phyloP scores from a whole-genome alignment of 2,113 vertebrate species.

The Synchiropus splendidus region DNA sequence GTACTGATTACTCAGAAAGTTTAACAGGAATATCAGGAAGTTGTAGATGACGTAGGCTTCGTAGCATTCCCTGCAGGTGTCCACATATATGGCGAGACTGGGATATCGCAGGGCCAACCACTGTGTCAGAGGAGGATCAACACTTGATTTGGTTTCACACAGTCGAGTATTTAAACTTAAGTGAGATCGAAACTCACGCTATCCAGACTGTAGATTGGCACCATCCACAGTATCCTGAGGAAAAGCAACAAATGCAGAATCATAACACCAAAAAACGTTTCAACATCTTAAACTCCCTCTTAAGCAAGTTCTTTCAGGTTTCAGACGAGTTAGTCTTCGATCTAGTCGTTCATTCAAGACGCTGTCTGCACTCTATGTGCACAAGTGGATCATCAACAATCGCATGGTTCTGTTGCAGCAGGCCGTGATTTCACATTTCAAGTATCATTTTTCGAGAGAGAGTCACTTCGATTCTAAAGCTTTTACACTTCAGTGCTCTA shows the following conservation, averaged over 20 bases:
- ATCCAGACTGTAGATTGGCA: conserved; percentile 95
- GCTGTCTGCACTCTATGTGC: no score
- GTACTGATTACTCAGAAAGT: conserved; percentile 86
- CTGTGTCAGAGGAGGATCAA: conserved; percentile 54
- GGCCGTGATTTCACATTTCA: no score
- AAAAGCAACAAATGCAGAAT: conserved; percentile 6
- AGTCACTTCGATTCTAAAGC: no score
- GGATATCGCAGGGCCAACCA: conserved; percentile 93
- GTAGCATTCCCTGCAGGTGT: conserved; percentile 96
- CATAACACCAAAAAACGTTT: neutral
- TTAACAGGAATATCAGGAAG: conserved; percentile 94
- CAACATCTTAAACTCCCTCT: no score
- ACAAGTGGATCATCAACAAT: no score
- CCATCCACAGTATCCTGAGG: conserved; percentile 94
- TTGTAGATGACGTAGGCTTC: conserved; percentile 98
- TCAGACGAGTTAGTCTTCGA: no score
- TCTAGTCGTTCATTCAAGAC: no score
- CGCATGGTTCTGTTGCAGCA: no score
- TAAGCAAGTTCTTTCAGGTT: no score
- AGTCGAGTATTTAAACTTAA: neutral
- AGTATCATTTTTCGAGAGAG: no score
- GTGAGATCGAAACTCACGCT: conserved; percentile 76
- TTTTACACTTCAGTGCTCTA: no score
- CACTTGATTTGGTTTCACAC: no score
- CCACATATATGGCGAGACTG: conserved; percentile 90